A percentile compares a stretch with the other conserved stretches of the same genome.
phyloP scores from a whole-genome alignment of 2,113 vertebrate species.

The Oceanodroma tethys region DNA sequence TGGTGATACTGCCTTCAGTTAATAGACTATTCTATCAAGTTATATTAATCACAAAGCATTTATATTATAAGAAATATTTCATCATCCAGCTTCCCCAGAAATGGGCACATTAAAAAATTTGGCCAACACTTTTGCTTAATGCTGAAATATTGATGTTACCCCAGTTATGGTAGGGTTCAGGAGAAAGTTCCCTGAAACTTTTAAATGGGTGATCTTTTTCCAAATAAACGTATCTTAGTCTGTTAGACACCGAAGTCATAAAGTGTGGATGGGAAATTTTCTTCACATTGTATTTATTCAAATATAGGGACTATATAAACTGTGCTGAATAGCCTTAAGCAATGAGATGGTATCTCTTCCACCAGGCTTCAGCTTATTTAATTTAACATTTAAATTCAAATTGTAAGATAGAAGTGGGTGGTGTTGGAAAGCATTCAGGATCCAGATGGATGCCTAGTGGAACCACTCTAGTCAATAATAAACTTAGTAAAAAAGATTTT shows the following conservation, averaged over 20 bases:
- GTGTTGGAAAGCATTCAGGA: conserved; percentile 11
- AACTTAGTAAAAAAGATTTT: conserved; percentile 28
- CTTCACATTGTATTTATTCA: neutral
- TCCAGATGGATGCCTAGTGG: conserved; percentile 14
- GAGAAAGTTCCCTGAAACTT: neutral
- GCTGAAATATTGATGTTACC: neutral
- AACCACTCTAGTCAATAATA: conserved; percentile 29
- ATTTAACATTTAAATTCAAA: conserved; percentile 17
- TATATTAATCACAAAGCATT: neutral
- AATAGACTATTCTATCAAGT: neutral
- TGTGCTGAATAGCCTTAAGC: neutral
- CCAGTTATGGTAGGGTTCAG: neutral
- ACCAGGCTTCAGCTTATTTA: neutral
- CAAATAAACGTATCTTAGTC: neutral
- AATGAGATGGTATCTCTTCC: neutral
- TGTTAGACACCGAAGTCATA: neutral
- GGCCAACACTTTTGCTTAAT: neutral
- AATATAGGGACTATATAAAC: neutral
- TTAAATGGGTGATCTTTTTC: neutral
- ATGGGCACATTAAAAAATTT: neutral
- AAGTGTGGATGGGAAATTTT: neutral
- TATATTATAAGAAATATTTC: neutral
- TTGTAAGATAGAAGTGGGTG: neutral
- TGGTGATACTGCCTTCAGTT: neutral
- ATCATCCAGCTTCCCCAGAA: neutral